These are phyloP conservation scores for Liolophura sinensis DNA, from an alignment of 1,140 invertebrate species.

Conservation along the genomic window DNA sequence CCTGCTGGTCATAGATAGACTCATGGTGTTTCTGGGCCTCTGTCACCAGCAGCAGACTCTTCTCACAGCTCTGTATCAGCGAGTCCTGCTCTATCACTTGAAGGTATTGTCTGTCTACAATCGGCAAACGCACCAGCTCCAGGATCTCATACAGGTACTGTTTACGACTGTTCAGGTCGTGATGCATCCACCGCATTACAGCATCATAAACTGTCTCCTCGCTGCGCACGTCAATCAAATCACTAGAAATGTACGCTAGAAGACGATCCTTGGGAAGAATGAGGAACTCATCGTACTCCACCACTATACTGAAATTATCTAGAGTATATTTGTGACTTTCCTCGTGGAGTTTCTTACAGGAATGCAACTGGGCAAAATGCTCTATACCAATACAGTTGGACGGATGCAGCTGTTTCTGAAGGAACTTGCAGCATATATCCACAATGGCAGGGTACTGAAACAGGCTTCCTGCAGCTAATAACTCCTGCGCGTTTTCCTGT, in stretches of 20 bases:
- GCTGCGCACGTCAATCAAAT: conserved; percentile 53
- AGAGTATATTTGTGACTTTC: conserved; percentile 49
- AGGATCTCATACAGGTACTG: conserved; percentile 45
- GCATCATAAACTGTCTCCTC: conserved; percentile 60
- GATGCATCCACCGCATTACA: conserved; percentile 56
- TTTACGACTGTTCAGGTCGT: conserved; percentile 50
- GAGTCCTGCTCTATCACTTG: conserved; percentile 39
- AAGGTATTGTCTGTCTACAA: conserved; percentile 42
- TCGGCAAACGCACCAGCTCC: conserved; percentile 48
- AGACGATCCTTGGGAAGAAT: conserved; percentile 52
- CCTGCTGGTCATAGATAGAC: conserved; percentile 40
- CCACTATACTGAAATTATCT: conserved; percentile 55
- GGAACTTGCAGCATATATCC: conserved; percentile 54
- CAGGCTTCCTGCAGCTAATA: conserved; percentile 57
- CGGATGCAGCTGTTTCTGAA: conserved; percentile 55
- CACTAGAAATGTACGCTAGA: conserved; percentile 48
- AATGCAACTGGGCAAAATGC: conserved; percentile 55
- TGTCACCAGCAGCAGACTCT: conserved; percentile 43
- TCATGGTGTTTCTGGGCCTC: conserved; percentile 49
- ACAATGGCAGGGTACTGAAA: conserved; percentile 60
- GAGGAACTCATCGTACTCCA: conserved; percentile 56
- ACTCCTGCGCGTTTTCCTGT: conserved; percentile 56
- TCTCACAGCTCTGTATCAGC: conserved; percentile 39
- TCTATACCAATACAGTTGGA: conserved; percentile 60
- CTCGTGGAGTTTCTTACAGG: conserved; percentile 50